Percentiles rank a stretch among this genome's conserved stretches.
phyloP scores from a whole-genome alignment of 2,113 vertebrate species.

The Pomatorhinus ruficollis region DNA sequence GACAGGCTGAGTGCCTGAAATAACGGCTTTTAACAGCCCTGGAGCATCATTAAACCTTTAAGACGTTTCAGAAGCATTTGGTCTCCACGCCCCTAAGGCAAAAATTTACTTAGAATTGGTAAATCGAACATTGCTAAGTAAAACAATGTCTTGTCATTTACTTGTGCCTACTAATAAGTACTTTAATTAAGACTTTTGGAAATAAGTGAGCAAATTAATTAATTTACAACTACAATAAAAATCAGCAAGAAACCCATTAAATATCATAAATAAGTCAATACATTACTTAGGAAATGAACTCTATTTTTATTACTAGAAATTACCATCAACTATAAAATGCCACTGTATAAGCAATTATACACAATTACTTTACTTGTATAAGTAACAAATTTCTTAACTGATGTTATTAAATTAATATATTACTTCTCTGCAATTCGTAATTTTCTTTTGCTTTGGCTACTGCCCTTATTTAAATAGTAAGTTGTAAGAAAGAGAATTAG shows the following conservation, averaged over 20 bases:
- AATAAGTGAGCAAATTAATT: slow-evolving; percentile 73
- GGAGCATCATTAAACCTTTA: slow-evolving; percentile 35
- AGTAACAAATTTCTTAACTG: slow-evolving; percentile 71
- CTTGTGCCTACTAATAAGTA: neutral
- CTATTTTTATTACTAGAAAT: slow-evolving; percentile 77
- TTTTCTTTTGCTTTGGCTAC: slow-evolving; percentile 23
- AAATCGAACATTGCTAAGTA: slow-evolving; percentile 23
- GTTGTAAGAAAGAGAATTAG: slow-evolving; percentile 17
- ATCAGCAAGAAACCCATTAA: slow-evolving; percentile 72
- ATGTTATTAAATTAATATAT: slow-evolving; percentile 71
- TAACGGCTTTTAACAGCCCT: slow-evolving; percentile 24
- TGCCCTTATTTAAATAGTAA: slow-evolving; percentile 21
- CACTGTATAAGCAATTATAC: neutral
- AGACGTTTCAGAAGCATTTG: neutral
- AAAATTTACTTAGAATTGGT: slow-evolving; percentile 7
- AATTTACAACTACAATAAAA: slow-evolving; percentile 73
- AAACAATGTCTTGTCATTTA: slow-evolving; percentile 43
- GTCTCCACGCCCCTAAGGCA: neutral
- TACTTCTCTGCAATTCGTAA: slow-evolving; percentile 60
- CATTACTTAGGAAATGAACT: slow-evolving; percentile 73
- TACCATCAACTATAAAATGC: slow-evolving; percentile 72
- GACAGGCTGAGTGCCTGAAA: slow-evolving; percentile 12
- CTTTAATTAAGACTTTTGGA: slow-evolving; percentile 73
- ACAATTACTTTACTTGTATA: slow-evolving; percentile 70
- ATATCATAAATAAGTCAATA: slow-evolving; percentile 80